Percentiles rank a stretch among this genome's conserved stretches.
These are phyloP conservation scores for Scaptomyza reducta DNA, from an alignment of 2,888 invertebrate species.

Conservation along the genomic window DNA sequence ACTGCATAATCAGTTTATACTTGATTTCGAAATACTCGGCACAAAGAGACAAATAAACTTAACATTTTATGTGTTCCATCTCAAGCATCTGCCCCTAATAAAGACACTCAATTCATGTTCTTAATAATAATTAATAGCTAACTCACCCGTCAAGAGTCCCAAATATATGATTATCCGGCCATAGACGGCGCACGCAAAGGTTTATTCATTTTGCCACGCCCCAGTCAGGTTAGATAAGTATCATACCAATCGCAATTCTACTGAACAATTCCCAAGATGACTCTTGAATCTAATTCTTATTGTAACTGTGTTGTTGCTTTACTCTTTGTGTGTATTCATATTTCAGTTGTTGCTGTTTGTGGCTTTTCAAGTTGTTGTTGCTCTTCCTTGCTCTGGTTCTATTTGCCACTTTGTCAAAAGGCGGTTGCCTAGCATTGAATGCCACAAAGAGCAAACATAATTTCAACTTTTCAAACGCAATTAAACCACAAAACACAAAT, in stretches of 20 bases:
- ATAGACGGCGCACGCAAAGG: too few species aligned
- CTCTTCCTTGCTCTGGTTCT: slow-evolving; percentile 17
- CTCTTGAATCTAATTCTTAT: slow-evolving; percentile 12
- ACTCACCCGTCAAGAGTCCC: too few species aligned
- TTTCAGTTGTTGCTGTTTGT: slow-evolving; percentile 26
- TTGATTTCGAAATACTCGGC: not conserved
- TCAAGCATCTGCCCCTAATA: slow-evolving; percentile 3
- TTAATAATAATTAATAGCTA: too few species aligned
- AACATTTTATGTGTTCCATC: not conserved
- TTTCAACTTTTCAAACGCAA: slow-evolving; percentile 64
- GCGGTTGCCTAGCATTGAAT: slow-evolving; percentile 19
- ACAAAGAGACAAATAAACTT: not conserved
- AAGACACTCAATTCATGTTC: not conserved
- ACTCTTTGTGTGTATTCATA: slow-evolving; percentile 16
- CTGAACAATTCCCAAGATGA: slow-evolving; percentile 5
- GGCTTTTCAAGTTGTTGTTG: slow-evolving; percentile 8
- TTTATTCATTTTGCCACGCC: slow-evolving; percentile 30
- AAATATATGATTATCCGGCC: too few species aligned
- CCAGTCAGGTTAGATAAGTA: slow-evolving; percentile 6
- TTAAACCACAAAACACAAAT: slow-evolving; percentile 43
- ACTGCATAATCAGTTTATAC: slow-evolving; percentile 2
- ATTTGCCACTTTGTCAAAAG: slow-evolving; percentile 52
- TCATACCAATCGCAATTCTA: slow-evolving; percentile 17
- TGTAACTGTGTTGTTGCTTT: too few species aligned
- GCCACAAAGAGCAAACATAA: slow-evolving; percentile 66